These are phyloP conservation scores for Drosophila equinoxialis DNA, from an alignment of 1,140 invertebrate species.

Conservation along the genomic window DNA sequence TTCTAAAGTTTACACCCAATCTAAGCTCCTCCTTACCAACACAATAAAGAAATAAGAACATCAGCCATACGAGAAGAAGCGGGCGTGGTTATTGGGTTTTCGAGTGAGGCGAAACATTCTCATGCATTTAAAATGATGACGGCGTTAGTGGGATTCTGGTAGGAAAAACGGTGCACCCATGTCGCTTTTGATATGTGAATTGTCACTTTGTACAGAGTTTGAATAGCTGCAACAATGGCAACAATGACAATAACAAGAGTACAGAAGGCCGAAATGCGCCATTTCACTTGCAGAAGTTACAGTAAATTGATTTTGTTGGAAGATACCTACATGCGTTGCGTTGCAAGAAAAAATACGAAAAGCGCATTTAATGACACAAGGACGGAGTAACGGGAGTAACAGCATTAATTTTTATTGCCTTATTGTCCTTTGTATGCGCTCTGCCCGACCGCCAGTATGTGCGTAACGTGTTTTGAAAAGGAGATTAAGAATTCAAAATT, in stretches of 20 bases:
- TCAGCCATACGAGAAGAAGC: not conserved
- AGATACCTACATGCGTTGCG: too few relatives aligned
- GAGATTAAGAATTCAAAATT: too few relatives aligned
- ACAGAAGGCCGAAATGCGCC: slow-evolving; percentile 60
- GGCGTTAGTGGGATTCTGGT: slow-evolving; percentile 31
- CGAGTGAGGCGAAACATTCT: slow-evolving; percentile 57
- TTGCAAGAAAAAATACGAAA: too few relatives aligned
- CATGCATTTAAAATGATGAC: slow-evolving; percentile 80
- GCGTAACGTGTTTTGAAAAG: too few relatives aligned
- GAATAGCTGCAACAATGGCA: slow-evolving; percentile 61
- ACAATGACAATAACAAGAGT: slow-evolving; percentile 12
- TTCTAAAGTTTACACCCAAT: too few relatives aligned
- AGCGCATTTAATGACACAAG: too few relatives aligned
- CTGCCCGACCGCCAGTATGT: not conserved
- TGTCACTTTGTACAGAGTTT: slow-evolving; percentile 77
- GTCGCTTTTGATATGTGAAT: slow-evolving; percentile 72
- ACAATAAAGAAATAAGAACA: not conserved
- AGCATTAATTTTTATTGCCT: slow-evolving; percentile 14
- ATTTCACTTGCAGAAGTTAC: slow-evolving; percentile 66
- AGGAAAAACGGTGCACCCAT: not conserved
- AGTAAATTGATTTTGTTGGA: slow-evolving; percentile 17
- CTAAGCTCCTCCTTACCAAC: slow-evolving; percentile 55
- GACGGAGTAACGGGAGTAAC: too few relatives aligned
- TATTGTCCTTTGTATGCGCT: slow-evolving; percentile 50
- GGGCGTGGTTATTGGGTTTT: slow-evolving; percentile 39